Percentiles rank a stretch among this genome's conserved stretches.
Conservation (phyloP, 2,113 vertebrate species). For the Lophura nycthemera region DNA sequence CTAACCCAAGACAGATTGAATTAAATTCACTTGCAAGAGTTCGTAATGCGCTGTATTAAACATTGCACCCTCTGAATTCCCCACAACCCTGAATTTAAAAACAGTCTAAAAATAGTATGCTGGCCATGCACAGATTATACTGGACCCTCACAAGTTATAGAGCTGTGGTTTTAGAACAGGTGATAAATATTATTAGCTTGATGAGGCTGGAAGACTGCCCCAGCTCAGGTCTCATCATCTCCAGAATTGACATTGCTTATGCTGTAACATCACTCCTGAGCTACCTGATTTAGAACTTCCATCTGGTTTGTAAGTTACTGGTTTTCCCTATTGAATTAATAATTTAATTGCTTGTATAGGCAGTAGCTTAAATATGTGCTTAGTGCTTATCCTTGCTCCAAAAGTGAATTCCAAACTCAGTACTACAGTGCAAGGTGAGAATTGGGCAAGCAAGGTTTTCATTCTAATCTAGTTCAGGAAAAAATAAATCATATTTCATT, state of each 20-base stretch:
- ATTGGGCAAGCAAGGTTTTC: not conserved
- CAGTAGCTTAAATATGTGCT: not conserved
- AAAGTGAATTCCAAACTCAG: not conserved
- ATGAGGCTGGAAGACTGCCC: not conserved
- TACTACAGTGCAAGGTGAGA: not conserved
- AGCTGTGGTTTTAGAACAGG: not conserved
- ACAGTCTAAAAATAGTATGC: conserved; percentile 32
- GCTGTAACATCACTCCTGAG: not conserved
- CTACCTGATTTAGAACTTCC: not conserved
- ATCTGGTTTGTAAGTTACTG: not conserved
- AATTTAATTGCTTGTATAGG: not conserved
- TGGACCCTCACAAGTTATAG: not conserved
- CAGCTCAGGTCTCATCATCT: not conserved
- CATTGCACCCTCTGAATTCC: conserved; percentile 23
- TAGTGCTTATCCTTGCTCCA: not conserved
- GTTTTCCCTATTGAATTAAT: not conserved
- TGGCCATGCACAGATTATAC: not conserved
- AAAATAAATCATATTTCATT: not conserved
- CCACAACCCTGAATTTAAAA: conserved; percentile 41
- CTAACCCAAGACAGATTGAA: conserved; percentile 63
- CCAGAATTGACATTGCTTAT: not conserved
- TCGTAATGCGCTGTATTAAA: conserved; percentile 30
- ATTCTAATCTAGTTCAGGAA: not conserved
- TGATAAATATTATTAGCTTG: not conserved
- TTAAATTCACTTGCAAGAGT: conserved; percentile 61